Conservation (phyloP, 2,888 invertebrate genomes). For the Nephrotoma guestfalica region DNA sequence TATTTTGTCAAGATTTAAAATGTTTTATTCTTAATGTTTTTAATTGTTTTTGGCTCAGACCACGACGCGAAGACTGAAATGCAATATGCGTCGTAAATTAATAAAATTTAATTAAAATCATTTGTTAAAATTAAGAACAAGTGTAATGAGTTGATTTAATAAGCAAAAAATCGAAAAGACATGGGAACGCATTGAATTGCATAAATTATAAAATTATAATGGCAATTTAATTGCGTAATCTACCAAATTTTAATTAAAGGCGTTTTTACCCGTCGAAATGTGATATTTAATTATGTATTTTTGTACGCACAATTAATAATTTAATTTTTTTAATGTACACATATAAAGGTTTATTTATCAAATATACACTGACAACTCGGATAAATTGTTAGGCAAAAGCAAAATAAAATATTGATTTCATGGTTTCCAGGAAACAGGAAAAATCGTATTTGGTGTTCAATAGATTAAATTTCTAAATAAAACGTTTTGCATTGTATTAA, state of each 20-base stretch:
- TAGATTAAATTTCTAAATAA: background rate
- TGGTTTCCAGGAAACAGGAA: background rate
- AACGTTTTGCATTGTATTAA: background rate
- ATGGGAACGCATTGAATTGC: background rate
- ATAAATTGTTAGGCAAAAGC: too few relatives aligned
- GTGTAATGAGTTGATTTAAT: background rate
- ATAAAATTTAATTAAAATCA: background rate
- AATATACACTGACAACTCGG: too few relatives aligned
- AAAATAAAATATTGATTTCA: background rate
- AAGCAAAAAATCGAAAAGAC: background rate
- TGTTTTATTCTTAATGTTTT: background rate
- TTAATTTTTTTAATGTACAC: too few relatives aligned
- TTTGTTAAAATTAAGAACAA: background rate
- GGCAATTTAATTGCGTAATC: background rate
- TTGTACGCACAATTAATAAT: too few relatives aligned
- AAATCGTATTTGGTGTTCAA: background rate
- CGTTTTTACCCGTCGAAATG: background rate
- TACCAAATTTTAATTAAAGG: background rate
- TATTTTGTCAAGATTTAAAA: background rate
- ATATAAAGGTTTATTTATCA: too few relatives aligned
- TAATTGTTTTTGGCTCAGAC: background rate
- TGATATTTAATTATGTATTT: background rate
- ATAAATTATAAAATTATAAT: background rate
- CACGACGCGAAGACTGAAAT: background rate
- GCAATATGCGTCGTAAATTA: background rate